Evolutionary conservation across 1,140 invertebrate genomes (phyloP), one percentile per base, ranked within the genome.

Genomic region (Leptopilina boulardi): DNA sequence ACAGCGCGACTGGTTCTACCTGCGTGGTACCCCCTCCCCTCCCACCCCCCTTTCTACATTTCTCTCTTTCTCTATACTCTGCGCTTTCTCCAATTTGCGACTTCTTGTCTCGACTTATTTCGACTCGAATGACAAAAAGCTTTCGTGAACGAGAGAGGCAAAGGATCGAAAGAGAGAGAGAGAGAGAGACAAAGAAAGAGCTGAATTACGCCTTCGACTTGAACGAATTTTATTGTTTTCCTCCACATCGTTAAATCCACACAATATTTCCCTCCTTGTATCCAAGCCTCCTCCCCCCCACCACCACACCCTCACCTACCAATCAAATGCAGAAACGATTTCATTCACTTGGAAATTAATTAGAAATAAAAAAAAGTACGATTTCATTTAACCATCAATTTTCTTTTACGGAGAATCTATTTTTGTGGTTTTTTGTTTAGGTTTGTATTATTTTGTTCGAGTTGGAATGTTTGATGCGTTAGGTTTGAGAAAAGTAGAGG

Each of bases 111-210:
- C 77, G 59, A 66, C 59, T 66, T 82, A 51, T 74, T 79, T 82
- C 59, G 78, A 77, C 76, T 82, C 73, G 74, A 71, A 77, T 80
- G 77, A 80, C 81, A 79, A 80, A 79, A 80, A 80, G 78, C 77
- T 70, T 42, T 30, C 56, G 73, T 80, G 26, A n/a, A n/a, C n/a
- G n/a, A n/a, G n/a, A n/a, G n/a, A 77, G 77, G 70, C 59, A 74
- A 80, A 75, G 54, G 26, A 11, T 70, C 59, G 66, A n/a, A n/a
- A n/a, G n/a, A n/a, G n/a, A n/a, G n/a, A n/a, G n/a, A n/a, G n/a
- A n/a, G n/a, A n/a, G n/a, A n/a, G n/a, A 77, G 77, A 56, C 59
- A 74, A 80, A 75, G 54, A 19, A 11, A 56, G 66, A 73, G 71
- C 75, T 77, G 79, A 82, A 82, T 78, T 80, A 78, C 78, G 78